A percentile compares a stretch with the other conserved stretches of the same genome.
Conservation (phyloP, 2,113 vertebrate species). For the Pao palembangensis region DNA sequence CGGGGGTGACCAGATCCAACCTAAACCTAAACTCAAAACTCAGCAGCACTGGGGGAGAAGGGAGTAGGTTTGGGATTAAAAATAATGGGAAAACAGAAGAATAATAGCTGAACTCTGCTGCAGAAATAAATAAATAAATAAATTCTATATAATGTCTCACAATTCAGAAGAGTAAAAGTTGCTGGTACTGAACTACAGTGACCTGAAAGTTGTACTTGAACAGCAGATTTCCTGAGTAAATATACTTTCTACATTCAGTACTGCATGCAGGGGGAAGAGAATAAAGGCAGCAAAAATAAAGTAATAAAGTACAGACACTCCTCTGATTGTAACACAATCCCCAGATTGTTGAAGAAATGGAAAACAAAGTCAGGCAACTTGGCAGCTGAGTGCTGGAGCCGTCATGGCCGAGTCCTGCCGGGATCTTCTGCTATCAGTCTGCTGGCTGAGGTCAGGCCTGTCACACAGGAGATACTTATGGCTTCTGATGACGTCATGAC, state of each 20-base stretch:
- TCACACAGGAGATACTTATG: slow-evolving; percentile 36
- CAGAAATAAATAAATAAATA: too few relatives aligned
- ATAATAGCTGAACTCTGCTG: not conserved
- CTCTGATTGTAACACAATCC: slow-evolving; percentile 1
- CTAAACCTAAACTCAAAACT: not conserved
- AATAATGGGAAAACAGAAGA: not conserved
- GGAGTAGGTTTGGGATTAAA: too few relatives aligned
- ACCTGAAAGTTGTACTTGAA: too few relatives aligned
- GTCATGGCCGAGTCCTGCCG: slow-evolving; percentile 17
- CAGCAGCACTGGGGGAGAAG: too few relatives aligned
- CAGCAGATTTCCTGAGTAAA: too few relatives aligned
- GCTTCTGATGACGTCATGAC: slow-evolving; percentile 55
- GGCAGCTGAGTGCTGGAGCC: slow-evolving; percentile 13
- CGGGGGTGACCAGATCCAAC: not conserved
- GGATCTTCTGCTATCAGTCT: slow-evolving; percentile 37
- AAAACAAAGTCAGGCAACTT: slow-evolving; percentile 25
- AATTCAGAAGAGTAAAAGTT: too few relatives aligned
- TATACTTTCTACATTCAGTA: too few relatives aligned
- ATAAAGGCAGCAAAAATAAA: not conserved
- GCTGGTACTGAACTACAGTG: too few relatives aligned
- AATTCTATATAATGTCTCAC: too few relatives aligned
- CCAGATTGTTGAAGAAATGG: slow-evolving; percentile 8
- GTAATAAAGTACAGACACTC: not conserved
- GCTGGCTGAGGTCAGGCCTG: slow-evolving; percentile 36
- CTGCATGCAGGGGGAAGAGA: too few relatives aligned